Evolutionary conservation across 2,797 vertebrate species (phyloP).

Genomic region (Lemur catta): DNA sequence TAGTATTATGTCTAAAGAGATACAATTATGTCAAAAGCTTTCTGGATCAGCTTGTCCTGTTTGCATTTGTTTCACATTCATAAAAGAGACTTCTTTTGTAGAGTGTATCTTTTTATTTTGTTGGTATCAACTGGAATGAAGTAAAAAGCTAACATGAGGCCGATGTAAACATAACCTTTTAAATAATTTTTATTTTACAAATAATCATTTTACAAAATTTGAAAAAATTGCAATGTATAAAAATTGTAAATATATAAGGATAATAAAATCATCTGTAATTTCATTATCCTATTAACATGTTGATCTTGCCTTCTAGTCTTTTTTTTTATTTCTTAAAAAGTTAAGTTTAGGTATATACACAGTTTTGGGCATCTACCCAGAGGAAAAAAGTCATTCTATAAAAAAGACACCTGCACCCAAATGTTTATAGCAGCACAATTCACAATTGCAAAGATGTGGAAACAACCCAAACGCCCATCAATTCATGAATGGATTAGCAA

Average conservation of each 20-base stretch:
- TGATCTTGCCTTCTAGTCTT: background rate
- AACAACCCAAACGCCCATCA: too few relatives aligned
- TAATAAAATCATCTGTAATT: slow-evolving; percentile 32
- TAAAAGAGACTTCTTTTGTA: slow-evolving; percentile 53
- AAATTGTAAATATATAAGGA: slow-evolving; percentile 6
- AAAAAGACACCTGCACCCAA: too few relatives aligned
- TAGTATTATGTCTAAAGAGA: slow-evolving; percentile 70
- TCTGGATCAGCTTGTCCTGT: slow-evolving; percentile 39
- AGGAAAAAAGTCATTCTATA: too few relatives aligned
- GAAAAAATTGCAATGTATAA: background rate
- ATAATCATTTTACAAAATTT: slow-evolving; percentile 18
- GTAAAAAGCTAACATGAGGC: background rate
- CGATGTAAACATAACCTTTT: slow-evolving; percentile 16
- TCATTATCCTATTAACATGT: background rate
- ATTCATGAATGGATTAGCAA: too few relatives aligned
- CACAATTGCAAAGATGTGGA: too few relatives aligned
- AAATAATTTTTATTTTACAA: slow-evolving; percentile 34
- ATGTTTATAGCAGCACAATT: too few relatives aligned
- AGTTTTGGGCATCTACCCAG: too few relatives aligned
- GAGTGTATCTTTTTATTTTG: slow-evolving; percentile 55
- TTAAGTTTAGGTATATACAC: background rate
- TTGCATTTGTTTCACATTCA: slow-evolving; percentile 56
- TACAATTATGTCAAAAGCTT: slow-evolving; percentile 68
- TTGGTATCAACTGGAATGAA: slow-evolving; percentile 46
- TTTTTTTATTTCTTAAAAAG: background rate